phyloP scores from a whole-genome alignment of 2,888 invertebrate genomes.

The Phymatocera aterrima region DNA sequence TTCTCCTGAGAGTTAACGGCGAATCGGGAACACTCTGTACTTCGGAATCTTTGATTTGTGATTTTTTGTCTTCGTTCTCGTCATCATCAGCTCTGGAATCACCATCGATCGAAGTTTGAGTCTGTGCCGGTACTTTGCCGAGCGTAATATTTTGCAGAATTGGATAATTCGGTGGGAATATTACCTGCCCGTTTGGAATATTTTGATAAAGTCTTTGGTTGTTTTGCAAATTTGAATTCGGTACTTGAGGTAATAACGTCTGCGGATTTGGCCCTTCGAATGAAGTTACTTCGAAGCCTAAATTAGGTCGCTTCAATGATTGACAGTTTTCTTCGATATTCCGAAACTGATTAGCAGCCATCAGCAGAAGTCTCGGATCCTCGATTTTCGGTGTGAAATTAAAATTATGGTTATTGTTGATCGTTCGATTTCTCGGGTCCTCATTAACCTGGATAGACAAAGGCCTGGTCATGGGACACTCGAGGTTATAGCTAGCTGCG shows the following conservation, averaged over 20 bases:
- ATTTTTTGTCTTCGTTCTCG: background rate
- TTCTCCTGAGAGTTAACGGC: slow-evolving; percentile 49
- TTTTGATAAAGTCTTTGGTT: slow-evolving; percentile 61
- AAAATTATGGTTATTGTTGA: slow-evolving; percentile 19
- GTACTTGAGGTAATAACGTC: slow-evolving; percentile 58
- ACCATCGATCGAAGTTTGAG: slow-evolving; percentile 65
- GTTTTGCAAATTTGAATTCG: slow-evolving; percentile 55
- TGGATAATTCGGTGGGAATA: background rate
- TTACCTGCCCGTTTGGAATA: slow-evolving; percentile 59
- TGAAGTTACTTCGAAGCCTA: slow-evolving; percentile 69
- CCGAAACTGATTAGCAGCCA: slow-evolving; percentile 51
- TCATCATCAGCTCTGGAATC: slow-evolving; percentile 56
- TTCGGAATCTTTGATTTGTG: slow-evolving; percentile 20
- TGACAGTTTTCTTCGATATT: slow-evolving; percentile 32
- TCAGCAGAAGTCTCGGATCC: slow-evolving; percentile 54
- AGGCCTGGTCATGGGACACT: slow-evolving; percentile 60
- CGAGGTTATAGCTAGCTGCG: background rate
- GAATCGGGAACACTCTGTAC: slow-evolving; percentile 40
- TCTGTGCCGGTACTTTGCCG: slow-evolving; percentile 58
- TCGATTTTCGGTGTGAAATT: slow-evolving; percentile 50
- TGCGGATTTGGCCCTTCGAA: slow-evolving; percentile 70
- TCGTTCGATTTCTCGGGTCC: slow-evolving; percentile 15
- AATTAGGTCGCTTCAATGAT: slow-evolving; percentile 48
- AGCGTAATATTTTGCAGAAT: too few species aligned
- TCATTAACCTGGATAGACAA: slow-evolving; percentile 63